Conservation (phyloP, 2,888 invertebrate species). For the Diogma glabrata region DNA sequence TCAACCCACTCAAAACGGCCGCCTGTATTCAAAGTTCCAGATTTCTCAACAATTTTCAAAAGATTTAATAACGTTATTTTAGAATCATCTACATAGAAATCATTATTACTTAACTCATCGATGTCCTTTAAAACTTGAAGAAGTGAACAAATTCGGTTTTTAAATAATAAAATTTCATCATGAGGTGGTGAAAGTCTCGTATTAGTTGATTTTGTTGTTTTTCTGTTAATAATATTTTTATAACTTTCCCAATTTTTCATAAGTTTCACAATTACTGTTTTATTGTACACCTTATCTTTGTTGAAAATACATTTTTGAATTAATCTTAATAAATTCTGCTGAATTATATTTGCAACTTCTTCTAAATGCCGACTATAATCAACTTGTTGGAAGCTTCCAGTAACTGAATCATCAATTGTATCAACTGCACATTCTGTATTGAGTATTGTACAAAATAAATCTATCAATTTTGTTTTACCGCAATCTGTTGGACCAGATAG, state of each 20-base stretch:
- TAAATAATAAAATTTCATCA: not conserved
- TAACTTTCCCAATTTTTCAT: not conserved
- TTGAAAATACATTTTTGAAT: conserved; percentile 23
- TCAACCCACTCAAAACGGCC: conserved; percentile 92
- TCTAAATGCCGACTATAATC: conserved; percentile 50
- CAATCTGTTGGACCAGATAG: conserved; percentile 34
- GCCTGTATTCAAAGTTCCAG: conserved; percentile 60
- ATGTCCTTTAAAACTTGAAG: not conserved
- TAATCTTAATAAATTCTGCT: conserved; percentile 23
- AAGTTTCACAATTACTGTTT: not conserved
- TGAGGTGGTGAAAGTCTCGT: too few species aligned
- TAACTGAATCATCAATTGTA: conserved; percentile 36
- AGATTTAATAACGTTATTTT: not conserved
- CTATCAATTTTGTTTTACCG: conserved; percentile 35
- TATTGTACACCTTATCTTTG: conserved; percentile 12
- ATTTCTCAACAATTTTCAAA: conserved; percentile 29
- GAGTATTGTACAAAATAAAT: conserved; percentile 30
- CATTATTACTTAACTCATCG: not conserved
- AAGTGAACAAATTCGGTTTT: not conserved
- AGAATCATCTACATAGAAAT: too few species aligned
- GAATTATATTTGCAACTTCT: conserved; percentile 40
- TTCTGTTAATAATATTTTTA: not conserved
- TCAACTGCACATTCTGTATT: conserved; percentile 32
- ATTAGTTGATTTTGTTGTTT: not conserved
- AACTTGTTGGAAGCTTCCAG: conserved; percentile 92